Percentiles rank a stretch among this genome's conserved stretches.
These are phyloP conservation scores for Cephus runcator DNA, from an alignment of 2,888 invertebrate genomes.

Conservation along the genomic window DNA sequence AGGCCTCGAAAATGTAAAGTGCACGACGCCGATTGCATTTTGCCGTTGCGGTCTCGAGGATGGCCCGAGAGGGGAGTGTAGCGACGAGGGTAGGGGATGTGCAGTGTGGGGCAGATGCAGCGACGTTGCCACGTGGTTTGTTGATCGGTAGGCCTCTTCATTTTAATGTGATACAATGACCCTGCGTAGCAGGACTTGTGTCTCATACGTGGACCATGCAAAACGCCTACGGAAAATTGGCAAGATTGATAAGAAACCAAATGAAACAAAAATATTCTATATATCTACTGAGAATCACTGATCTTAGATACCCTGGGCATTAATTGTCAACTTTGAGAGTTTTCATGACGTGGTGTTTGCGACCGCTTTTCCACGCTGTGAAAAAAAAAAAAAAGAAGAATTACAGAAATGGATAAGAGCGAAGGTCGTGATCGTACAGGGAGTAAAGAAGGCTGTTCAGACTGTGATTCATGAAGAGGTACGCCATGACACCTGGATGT, in stretches of 20 bases:
- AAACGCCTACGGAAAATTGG: not conserved
- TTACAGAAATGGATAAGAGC: not conserved
- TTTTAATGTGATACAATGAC: conserved; percentile 10
- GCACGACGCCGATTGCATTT: conserved; percentile 9
- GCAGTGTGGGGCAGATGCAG: conserved; percentile 23
- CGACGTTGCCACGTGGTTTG: conserved; percentile 42
- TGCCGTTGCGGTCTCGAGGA: conserved; percentile 23
- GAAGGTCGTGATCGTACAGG: not conserved
- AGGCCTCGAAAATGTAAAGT: conserved; percentile 2
- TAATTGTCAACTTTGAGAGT: not conserved
- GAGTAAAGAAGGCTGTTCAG: not conserved
- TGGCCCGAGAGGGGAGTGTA: conserved; percentile 26
- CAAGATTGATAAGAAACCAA: not conserved
- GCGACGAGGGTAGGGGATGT: conserved; percentile 17
- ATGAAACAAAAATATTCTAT: not conserved
- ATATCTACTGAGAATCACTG: not conserved
- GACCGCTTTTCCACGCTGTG: not conserved
- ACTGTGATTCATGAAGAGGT: not conserved
- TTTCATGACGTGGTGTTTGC: not conserved
- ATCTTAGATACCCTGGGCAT: not conserved
- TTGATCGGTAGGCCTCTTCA: conserved; percentile 24
- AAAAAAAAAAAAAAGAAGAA: conserved; percentile 10
- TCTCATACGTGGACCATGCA: not conserved
- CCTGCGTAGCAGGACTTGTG: conserved; percentile 1
- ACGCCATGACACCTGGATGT: not conserved